Evolutionary conservation across 1,140 invertebrate genomes (phyloP), one percentile per base, ranked within the genome.

Genomic region (Helicoverpa armigera): DNA sequence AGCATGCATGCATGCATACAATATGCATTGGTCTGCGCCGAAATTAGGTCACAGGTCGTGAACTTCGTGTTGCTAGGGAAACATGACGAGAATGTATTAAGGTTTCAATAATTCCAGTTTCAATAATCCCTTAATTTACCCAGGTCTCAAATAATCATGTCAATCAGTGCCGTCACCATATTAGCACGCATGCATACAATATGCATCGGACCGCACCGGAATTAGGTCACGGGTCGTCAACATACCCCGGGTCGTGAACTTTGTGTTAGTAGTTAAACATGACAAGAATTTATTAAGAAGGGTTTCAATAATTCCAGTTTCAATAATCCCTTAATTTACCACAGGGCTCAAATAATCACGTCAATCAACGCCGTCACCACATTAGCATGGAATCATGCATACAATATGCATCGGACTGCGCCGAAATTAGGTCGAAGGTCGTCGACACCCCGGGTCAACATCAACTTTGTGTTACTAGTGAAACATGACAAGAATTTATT

Each of bases 1-100:
- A 70, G 67, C 29, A 70, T 70, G 67, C 67, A 69, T 12, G 43
- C 65, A 12, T 29, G 67, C 67, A 70, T 70, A 70, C 67, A 70
- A 53, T 70, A 70, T 70, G 67, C 67, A 70, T 70, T 12, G 67
- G 10, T 12, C 16, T 51, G 13, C 31, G 31, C 31, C 14, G 12
- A 23, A 69, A 70, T 70, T 70, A 14, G 67, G 67, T 70, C 67
- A 48, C 16, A 48, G 67, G 48, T 53, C 67, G 48, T 70, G 67
- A 70, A 70, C 67, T 70, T 70, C 53, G 12, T 12, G 16, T 65
- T 7, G 13, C 9, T 2, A 35, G 29, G 13, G 60, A 63, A 63
- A 63, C 60, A 35, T 63, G 60, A 61, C 60, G 60, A 14, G 23
- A 9, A 13, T 63, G 31, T 35, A n/a, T 35, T 31, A 63, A 29